Evolutionary conservation across 2,797 vertebrate species (phyloP), one percentile per base, ranked within the genome.

Genomic region (Lepilemur ruficaudatus): DNA sequence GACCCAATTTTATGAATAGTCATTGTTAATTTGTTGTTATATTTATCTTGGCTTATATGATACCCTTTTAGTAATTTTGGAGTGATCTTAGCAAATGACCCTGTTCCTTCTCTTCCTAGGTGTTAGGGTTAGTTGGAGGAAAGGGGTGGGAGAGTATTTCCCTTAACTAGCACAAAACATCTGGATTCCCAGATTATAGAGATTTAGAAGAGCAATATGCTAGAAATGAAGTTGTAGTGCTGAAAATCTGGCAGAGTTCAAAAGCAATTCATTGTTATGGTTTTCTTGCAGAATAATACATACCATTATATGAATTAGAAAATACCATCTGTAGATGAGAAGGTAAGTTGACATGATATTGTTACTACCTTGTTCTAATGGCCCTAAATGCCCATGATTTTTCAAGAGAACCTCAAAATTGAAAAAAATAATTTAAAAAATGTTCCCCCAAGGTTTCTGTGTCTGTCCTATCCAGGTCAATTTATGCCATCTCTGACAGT

Each of bases 141-240:
- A 90, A 85, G 30, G 5, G 0, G 4, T 96, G 14, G 67, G 38
- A 65, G 57, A 83, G 12, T 46, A 81, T 67, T 75, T 48, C 25
- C 48, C 28, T 92, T 70, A 63, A 80, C 57, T 83, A 43, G 61
- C 38, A 52, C 5, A 79, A 97, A 89, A 96, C 81, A 97, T 93
- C 95, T 97, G 94, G 57, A 59, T 95, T 30, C n/a, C 11, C 15
- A 98, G 93, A 98, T 91, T 98, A 96, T 70, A 93, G 43, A 80
- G 83, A 79, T 95, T 96, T 91, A 92, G 73, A 93, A 97, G 86
- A 97, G 12, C 59, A 75, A n/a, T 59, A 52, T 93, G 38, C 28
- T 80, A 88, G 35, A 97, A 93, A 93, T 86, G 15, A 95, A 73
- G 70, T 17, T 1, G 14, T 35, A 91, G 89, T 28, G 28, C 83